Conservation (phyloP, 2,888 invertebrate genomes). For the Sipunculus nudus region DNA sequence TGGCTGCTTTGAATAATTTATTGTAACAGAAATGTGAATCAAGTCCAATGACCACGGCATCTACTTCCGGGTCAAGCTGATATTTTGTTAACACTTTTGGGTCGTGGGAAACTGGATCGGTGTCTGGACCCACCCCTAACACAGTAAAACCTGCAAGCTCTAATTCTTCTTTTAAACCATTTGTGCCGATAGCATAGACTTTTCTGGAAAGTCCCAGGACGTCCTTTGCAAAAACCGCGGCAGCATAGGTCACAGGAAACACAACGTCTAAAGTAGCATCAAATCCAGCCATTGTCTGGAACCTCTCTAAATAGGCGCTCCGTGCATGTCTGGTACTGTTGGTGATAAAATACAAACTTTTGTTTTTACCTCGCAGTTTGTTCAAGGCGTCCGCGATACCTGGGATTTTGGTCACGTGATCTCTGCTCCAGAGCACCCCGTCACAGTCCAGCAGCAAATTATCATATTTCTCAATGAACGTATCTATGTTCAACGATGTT, state of each 20-base stretch:
- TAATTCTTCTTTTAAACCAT: constrained; percentile 84
- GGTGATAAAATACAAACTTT: constrained; percentile 50
- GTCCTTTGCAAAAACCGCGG: constrained; percentile 80
- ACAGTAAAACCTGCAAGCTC: constrained; percentile 80
- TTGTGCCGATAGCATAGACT: constrained; percentile 83
- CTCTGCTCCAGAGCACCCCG: constrained; percentile 52
- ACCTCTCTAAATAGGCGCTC: constrained; percentile 42
- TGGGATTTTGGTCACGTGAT: constrained; percentile 47
- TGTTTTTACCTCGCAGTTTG: constrained; percentile 39
- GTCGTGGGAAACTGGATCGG: constrained; percentile 40
- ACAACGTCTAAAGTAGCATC: constrained; percentile 73
- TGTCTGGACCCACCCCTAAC: constrained; percentile 73
- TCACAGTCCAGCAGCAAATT: constrained; percentile 54
- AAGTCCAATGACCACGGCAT: constrained; percentile 93
- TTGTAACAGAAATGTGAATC: constrained; percentile 91
- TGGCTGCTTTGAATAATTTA: constrained; percentile 90
- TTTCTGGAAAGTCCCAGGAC: constrained; percentile 76
- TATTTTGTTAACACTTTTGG: constrained; percentile 41
- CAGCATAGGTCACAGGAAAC: constrained; percentile 81
- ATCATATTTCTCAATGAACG: too few relatives aligned
- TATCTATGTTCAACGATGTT: too few relatives aligned
- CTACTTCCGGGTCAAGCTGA: constrained; percentile 69
- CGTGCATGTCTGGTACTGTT: constrained; percentile 51
- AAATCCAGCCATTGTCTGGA: constrained; percentile 41
- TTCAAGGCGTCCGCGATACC: constrained; percentile 43